These are phyloP conservation scores for Halotydeus destructor DNA, from an alignment of 1,140 invertebrate species.

Conservation along the genomic window DNA sequence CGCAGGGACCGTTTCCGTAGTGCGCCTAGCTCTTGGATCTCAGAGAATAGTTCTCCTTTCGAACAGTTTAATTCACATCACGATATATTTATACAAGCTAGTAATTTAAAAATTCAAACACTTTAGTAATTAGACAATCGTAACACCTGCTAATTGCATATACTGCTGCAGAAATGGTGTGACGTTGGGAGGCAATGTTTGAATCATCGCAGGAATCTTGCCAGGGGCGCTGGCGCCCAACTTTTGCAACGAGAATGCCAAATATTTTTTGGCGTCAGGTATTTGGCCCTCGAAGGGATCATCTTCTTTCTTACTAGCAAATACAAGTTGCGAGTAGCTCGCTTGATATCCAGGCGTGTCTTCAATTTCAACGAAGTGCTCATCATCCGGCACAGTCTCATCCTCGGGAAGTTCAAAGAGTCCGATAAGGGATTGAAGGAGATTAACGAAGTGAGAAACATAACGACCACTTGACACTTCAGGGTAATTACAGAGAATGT, in stretches of 20 bases:
- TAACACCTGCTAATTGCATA: too few species aligned
- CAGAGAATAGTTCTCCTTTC: too few species aligned
- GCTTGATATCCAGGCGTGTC: constrained; percentile 68
- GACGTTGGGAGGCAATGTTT: too few species aligned
- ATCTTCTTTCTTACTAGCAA: constrained; percentile 45
- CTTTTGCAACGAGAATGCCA: constrained; percentile 45
- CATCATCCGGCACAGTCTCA: constrained; percentile 49
- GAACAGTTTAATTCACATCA: too few species aligned
- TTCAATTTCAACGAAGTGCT: constrained; percentile 66
- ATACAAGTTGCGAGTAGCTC: constrained; percentile 63
- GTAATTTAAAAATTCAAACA: too few species aligned
- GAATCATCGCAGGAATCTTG: constrained; percentile 2
- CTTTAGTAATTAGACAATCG: too few species aligned
- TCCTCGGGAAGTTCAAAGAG: constrained; percentile 73
- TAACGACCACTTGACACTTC: constrained; percentile 41
- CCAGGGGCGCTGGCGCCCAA: constrained; percentile 5
- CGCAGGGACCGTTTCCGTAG: too few species aligned
- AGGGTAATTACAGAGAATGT: constrained; percentile 53
- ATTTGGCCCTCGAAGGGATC: constrained; percentile 46
- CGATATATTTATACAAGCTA: too few species aligned
- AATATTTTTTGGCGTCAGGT: constrained; percentile 41
- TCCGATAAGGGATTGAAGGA: constrained; percentile 49
- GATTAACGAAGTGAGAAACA: constrained; percentile 34
- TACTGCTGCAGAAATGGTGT: too few species aligned
- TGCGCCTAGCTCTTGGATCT: too few species aligned